These are phyloP conservation scores for Cremastinae sp. DNA, from an alignment of 2,888 invertebrate genomes.

Conservation along the genomic window DNA sequence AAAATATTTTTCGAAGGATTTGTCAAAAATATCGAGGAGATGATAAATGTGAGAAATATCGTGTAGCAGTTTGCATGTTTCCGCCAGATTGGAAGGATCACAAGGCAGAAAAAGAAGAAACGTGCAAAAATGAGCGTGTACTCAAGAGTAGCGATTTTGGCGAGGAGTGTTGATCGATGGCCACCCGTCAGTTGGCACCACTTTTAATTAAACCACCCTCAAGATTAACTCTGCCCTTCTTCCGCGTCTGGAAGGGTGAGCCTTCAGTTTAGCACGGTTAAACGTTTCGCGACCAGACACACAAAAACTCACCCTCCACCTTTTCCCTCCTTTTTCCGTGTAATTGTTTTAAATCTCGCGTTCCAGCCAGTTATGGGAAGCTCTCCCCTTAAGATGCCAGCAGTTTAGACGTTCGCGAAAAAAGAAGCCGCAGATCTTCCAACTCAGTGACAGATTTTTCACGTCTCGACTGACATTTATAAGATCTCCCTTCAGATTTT, in stretches of 20 bases:
- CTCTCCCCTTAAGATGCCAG: conserved; percentile 66
- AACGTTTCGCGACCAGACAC: conserved; percentile 47
- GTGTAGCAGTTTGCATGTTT: conserved; percentile 22
- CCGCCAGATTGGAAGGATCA: not conserved
- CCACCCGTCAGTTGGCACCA: conserved; percentile 80
- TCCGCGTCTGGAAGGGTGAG: conserved; percentile 26
- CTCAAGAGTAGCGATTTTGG: conserved; percentile 54
- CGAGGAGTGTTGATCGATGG: conserved; percentile 79
- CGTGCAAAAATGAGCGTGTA: conserved; percentile 61
- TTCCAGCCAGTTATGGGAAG: conserved; percentile 65
- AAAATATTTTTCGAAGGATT: too few relatives aligned
- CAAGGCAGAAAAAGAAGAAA: conserved; percentile 9
- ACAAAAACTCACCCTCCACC: conserved; percentile 44
- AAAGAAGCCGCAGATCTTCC: conserved; percentile 75
- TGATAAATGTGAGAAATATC: not conserved
- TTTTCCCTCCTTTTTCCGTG: conserved; percentile 69
- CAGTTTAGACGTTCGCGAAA: conserved; percentile 64
- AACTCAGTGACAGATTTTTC: conserved; percentile 77
- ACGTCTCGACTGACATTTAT: conserved; percentile 75
- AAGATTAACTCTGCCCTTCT: conserved; percentile 77
- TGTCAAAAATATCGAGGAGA: too few relatives aligned
- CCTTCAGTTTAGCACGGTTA: conserved; percentile 26
- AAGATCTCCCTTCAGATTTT: conserved; percentile 68
- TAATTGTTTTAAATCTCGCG: conserved; percentile 80
- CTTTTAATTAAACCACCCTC: conserved; percentile 80